Evolutionary conservation across 2,797 vertebrate species (phyloP), one percentile per base, ranked within the genome.

Genomic region (Steatocranus sp.): DNA sequence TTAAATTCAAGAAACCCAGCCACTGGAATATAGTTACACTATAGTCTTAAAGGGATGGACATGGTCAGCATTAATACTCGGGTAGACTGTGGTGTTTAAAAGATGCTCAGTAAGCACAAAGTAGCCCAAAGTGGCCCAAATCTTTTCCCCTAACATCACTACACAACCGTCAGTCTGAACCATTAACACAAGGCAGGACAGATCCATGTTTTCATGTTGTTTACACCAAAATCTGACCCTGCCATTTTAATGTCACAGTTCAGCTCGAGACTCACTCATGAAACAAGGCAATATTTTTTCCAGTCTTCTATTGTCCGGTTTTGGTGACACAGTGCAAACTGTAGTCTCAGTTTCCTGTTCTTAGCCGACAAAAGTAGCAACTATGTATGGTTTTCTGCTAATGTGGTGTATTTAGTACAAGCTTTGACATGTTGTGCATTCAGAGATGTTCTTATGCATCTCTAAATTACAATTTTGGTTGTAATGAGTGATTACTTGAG

Each of bases 61-160:
- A 43, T 43, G 20, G 20, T 43, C 63, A 43, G 36, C 20, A 43
- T 43, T 6, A 41, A 0, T 1, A 25, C 63, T 68, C 3, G 1
- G 36, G 36, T 68, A 25, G 12, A 41, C 63, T 25, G 36, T 43
- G 63, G 8, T 41, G 36, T 17, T 25, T 68, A 68, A 68, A 68
- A 41, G 12, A 41, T 68, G 20, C 36, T 43, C 63, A 25, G 20
- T 25, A 41, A 25, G 36, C 38, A 43, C 5, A 1, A 68, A 63
- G 11, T 20, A 0, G 30, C 30, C 30, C 56, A 61, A 34, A 38
- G n/a, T 38, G 14, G 23, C 12, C 20, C 36, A 41, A 1, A 1
- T 2, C 32, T 30, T 56, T 32, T 0, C 0, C 36, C 36, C 1
- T 41, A 41, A 68, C 5, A 66, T 23, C 20, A 43, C 8, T 68